Evolutionary conservation across 2,113 vertebrate genomes (phyloP), one percentile per base, ranked within the genome.

Genomic region (Nerophis ophidion): DNA sequence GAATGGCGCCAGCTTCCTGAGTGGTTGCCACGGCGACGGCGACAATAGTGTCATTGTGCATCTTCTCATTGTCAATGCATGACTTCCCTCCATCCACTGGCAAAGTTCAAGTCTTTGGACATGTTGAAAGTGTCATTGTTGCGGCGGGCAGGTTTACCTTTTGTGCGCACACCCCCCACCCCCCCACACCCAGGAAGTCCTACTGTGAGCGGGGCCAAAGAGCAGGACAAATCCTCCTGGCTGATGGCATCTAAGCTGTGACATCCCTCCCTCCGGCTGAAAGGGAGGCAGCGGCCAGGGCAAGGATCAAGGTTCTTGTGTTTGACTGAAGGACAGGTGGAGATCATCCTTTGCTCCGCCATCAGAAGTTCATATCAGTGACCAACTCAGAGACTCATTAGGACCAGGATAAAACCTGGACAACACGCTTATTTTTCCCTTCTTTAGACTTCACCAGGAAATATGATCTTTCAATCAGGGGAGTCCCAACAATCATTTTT

Each of bases 41-140:
- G 26, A 26, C 4, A 26, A 26, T 26, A 26, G 26, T 3, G 26
- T 26, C 60, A 58, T 83, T 84, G 65, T 86, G 72, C 60, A 62
- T 61, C 68, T 10, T 64, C 73, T 74, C 77, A 83, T 87, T 87
- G 66, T 79, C 81, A 81, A 84, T 80, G 83, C 83, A 81, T 78
- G 81, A 84, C 81, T 87, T 85, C 83, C 80, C 81, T 57, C 6
- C 58, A 72, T 82, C 65, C 66, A 57, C 72, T 77, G 10, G 40
- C 40, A 44, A 86, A 88, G 86, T 85, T 88, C 84, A 88, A 86
- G 86, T 88, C 83, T 81, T 73, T 83, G 67, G 71, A 80, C 45
- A 60, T 36, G 60, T 57, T 65, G 74, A 81, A 80, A 59, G 70
- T 63, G 66, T 33, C 75, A 75, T 84, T 86, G 81, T 84, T 79